phyloP scores from a whole-genome alignment of 2,888 invertebrate genomes.

The Napeogenes inachia region DNA sequence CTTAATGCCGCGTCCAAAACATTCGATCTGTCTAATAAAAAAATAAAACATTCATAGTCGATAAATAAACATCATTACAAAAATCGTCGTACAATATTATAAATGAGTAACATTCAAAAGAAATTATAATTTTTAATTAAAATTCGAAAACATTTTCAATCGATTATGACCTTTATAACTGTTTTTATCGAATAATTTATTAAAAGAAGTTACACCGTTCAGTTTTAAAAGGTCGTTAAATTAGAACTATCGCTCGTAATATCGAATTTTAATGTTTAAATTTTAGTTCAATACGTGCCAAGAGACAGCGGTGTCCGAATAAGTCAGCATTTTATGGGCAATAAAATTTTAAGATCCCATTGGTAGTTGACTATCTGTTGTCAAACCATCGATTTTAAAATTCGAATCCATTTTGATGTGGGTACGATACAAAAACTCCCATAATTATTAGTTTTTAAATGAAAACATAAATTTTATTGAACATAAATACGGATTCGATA shows the following conservation, averaged over 20 bases:
- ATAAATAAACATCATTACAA: not conserved
- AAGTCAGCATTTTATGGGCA: constrained; percentile 72
- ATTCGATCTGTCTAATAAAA: not conserved
- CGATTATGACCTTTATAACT: constrained; percentile 30
- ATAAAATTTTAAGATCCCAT: constrained; percentile 69
- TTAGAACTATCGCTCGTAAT: constrained; percentile 72
- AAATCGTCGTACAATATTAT: too few relatives aligned
- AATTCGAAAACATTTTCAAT: constrained; percentile 22
- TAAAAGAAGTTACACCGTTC: constrained; percentile 49
- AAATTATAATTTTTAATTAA: constrained; percentile 17
- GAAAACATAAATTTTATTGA: constrained; percentile 36
- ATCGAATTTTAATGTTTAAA: constrained; percentile 67
- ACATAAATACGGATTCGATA: not conserved
- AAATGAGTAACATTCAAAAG: too few relatives aligned
- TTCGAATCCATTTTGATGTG: constrained; percentile 42
- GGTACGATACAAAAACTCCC: constrained; percentile 41
- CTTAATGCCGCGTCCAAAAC: constrained; percentile 1
- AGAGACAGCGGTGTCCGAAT: constrained; percentile 53
- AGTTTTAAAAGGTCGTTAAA: constrained; percentile 67
- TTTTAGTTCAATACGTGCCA: constrained; percentile 55
- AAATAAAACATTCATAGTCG: not conserved
- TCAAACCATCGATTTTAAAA: constrained; percentile 51
- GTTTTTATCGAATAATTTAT: constrained; percentile 39
- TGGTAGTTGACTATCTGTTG: constrained; percentile 51
- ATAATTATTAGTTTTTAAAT: constrained; percentile 38